Base-by-base conservation (phyloP, 2,797 vertebrate genomes). In the Cossypha niveicapilla region DNA sequence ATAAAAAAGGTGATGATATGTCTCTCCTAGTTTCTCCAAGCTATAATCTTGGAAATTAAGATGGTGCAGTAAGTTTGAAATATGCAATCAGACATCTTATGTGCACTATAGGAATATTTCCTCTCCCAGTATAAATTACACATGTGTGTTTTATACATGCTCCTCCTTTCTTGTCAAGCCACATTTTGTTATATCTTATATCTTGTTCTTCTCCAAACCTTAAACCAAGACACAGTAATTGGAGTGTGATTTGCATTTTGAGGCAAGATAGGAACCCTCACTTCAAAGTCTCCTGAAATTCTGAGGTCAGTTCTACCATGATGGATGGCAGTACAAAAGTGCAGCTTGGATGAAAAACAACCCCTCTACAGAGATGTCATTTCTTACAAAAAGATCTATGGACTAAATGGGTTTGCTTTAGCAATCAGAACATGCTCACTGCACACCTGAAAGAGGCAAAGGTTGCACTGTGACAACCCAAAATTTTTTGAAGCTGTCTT, bases 61-160 rank as follows among this genome's bases (percentile, higher is more conserved):
- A 72, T 6, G 7, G 5, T 47, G 7, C 7, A n/a, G 1, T 32
- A 78, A 18, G 14, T 71, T 41, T 74, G 58, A 65, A 54, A 57
- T 27, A 39, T 25, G 23, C 28, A 88, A 75, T 44, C 32, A 41
- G 18, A n/a, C 65, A 15, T 28, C 30, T 78, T 28, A 47, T 42
- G 27, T 15, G 3, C 22, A 7, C 34, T 65, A 18, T 18, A 84
- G 54, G 30, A 68, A 25, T 47, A 32, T 68, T 85, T 87, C 39
- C 13, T 57, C 13, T 83, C 39, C 11, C 7, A 13, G 0, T n/a
- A 17, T 34, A 76, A 48, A 57, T 90, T 66, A 27, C 8, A 27
- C 7, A 1, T 4, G 3, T 2, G 0, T 4, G 0, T 45, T 48
- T 63, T 35, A 27, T 14, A 47, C 6, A n/a, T 1, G 2, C 19